Evolutionary conservation across 2,797 vertebrate species (phyloP), one percentile per base, ranked within the genome.

Genomic region (Bucorvus abyssinicus): DNA sequence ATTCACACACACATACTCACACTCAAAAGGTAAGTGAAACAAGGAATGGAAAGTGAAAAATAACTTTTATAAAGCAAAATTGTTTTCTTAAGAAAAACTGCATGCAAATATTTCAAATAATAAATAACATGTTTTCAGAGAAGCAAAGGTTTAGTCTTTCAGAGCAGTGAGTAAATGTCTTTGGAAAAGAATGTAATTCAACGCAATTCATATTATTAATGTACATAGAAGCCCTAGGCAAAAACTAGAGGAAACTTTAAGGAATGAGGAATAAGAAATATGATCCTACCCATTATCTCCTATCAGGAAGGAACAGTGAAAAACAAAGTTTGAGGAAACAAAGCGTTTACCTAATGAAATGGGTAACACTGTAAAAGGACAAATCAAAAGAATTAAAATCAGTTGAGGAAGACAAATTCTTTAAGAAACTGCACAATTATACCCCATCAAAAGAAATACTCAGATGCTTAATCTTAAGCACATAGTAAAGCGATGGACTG

Each of bases 401-500:
- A 59, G 34, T 57, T 65, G 59, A 78, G 17, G 76, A 73, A 90
- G 19, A 32, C 15, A 77, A 93, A 65, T 53, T 83, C 40, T 44
- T 87, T 85, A 90, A 52, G 68, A 86, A 92, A 49, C 8, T 26
- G 15, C 34, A 26, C 0, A 2, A 64, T 30, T 53, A 50, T 89
- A 76, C 23, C 84, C 32, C 36, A 65, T 77, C 45, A 76, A 93
- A 77, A 61, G 22, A 89, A 91, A 67, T 67, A 67, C 8, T 61
- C 18, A 8, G 6, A 53, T 70, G 19, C 14, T 89, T 74, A 38
- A 89, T 61, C 32, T 78, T 69, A 45, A 82, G n/a, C 53, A 64
- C 0, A 1, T 36, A 60, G 14, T 57, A 16, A 74, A 86, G 18
- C 0, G 5, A 24, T 80, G 60, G 0, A 0, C 71, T 64, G 30